Conservation (phyloP, 2,797 vertebrate genomes). For the Phataginus tetradactyla region DNA sequence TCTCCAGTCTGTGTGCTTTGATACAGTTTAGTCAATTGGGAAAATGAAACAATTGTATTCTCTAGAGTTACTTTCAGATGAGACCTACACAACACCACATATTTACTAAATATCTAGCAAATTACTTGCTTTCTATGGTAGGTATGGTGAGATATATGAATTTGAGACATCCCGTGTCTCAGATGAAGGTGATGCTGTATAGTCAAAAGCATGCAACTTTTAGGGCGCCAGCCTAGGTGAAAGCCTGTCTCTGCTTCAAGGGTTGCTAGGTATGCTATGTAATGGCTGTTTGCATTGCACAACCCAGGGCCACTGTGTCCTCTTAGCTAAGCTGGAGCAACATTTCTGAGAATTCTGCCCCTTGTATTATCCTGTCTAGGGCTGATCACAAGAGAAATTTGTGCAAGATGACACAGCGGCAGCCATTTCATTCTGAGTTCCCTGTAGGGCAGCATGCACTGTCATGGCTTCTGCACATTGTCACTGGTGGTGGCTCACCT, state of each 20-base stretch:
- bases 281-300: background rate
- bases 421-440: background rate
- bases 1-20: background rate
- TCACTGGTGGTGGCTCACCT: background rate
- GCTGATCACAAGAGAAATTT: background rate
- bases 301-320: background rate
- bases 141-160: background rate
- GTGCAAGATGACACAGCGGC: background rate
- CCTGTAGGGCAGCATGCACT: no score
- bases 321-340: background rate
- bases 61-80: background rate
- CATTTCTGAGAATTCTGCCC: background rate
- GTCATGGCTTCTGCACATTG: rapidly evolving
- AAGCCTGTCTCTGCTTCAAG: background rate
- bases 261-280: no score
- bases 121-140: background rate
- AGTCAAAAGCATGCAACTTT: background rate
- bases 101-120: background rate
- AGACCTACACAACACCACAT: background rate
- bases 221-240: background rate
- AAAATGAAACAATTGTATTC: conserved; percentile 8
- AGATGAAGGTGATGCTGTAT: background rate
- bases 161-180: background rate
- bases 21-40: background rate
- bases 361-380: background rate